Evolutionary conservation across 1,140 invertebrate genomes (phyloP).

Genomic region (Calliphora vicina): DNA sequence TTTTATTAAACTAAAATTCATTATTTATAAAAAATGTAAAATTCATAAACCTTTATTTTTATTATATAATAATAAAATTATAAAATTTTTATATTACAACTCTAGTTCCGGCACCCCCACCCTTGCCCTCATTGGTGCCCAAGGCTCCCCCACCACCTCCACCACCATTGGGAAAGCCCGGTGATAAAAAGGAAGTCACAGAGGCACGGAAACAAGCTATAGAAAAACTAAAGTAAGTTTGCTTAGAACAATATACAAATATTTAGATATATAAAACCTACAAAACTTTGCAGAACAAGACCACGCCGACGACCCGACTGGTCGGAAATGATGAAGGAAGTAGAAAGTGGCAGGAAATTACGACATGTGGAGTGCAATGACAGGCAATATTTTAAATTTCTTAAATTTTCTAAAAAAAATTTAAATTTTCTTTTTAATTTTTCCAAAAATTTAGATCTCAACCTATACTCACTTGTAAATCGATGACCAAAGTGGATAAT

Average conservation of each 20-base stretch:
- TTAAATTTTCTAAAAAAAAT: too few species aligned
- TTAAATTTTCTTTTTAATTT: neutral
- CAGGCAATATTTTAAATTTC: constrained; percentile 64
- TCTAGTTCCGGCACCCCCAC: constrained; percentile 57
- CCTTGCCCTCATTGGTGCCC: constrained; percentile 58
- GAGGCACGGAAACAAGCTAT: constrained; percentile 66
- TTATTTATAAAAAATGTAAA: neutral
- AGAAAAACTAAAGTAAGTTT: constrained; percentile 65
- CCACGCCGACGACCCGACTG: constrained; percentile 85
- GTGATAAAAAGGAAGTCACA: constrained; percentile 64
- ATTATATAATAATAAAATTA: neutral
- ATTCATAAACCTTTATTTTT: neutral
- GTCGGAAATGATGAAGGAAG: constrained; percentile 89
- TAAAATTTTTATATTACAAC: neutral
- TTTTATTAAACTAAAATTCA: neutral
- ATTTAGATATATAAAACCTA: neutral
- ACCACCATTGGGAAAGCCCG: constrained; percentile 66
- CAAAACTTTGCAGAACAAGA: constrained; percentile 66
- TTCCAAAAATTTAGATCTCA: constrained; percentile 64
- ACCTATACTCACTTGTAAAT: constrained; percentile 68
- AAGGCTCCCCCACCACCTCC: constrained; percentile 74
- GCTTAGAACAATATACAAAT: neutral
- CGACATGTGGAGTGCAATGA: constrained; percentile 86
- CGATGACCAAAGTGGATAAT: constrained; percentile 73
- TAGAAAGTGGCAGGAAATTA: constrained; percentile 79